These are phyloP conservation scores for Cetoscarus ocellatus DNA, from an alignment of 2,797 vertebrate species.

Conservation along the genomic window DNA sequence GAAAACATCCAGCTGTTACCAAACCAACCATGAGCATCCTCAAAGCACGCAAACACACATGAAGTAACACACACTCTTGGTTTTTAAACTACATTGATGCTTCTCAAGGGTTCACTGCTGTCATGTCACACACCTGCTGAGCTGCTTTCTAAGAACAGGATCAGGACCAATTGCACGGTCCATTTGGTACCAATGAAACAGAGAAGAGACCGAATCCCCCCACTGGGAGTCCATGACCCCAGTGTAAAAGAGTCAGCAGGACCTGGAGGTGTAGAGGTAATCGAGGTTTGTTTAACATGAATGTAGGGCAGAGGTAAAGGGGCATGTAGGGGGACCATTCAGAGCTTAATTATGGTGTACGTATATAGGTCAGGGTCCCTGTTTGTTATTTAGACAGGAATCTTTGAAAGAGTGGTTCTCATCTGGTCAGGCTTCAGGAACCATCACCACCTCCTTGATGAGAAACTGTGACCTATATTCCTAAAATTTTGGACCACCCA, in stretches of 20 bases:
- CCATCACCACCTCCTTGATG: no score
- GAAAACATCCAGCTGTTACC: constrained; percentile 77
- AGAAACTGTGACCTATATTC: no score
- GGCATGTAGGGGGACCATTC: not conserved
- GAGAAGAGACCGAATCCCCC: constrained; percentile 32
- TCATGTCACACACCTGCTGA: constrained; percentile 34
- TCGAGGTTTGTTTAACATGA: constrained; percentile 24
- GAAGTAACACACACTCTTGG: not conserved
- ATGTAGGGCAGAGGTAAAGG: constrained; percentile 49
- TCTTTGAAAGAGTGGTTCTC: no score
- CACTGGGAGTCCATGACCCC: constrained; percentile 59
- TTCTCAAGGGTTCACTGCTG: constrained; percentile 34
- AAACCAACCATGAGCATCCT: constrained; percentile 74
- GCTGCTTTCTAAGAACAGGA: constrained; percentile 54
- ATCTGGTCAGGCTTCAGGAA: not conserved
- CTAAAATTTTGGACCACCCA: no score
- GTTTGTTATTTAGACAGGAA: not conserved
- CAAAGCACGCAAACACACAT: not conserved
- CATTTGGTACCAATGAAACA: constrained; percentile 65
- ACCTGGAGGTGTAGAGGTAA: constrained; percentile 23
- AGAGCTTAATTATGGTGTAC: constrained; percentile 43
- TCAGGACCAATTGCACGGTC: constrained; percentile 74
- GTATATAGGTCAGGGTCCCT: constrained; percentile 60
- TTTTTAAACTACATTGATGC: constrained; percentile 39
- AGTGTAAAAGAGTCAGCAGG: constrained; percentile 13